phyloP scores from a whole-genome alignment of 1,140 invertebrate species.

The Temnothorax nylanderi region DNA sequence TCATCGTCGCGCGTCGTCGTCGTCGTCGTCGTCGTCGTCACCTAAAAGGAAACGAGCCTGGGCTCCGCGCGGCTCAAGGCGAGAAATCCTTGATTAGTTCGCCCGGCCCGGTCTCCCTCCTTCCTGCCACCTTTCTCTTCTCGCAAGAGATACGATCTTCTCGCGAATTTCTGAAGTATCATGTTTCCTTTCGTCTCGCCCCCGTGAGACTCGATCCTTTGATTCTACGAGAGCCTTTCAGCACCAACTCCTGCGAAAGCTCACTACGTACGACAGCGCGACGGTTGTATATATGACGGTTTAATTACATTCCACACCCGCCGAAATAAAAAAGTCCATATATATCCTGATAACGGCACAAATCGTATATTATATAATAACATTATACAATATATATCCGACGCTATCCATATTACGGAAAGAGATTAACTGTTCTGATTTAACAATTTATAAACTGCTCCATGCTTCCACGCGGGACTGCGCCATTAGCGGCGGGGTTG shows the following conservation, averaged over 20 bases:
- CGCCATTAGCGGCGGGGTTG: too few relatives aligned
- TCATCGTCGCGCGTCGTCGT: slow-evolving; percentile 19
- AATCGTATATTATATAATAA: not conserved
- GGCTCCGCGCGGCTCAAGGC: slow-evolving; percentile 68
- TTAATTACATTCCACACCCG: slow-evolving; percentile 68
- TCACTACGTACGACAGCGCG: slow-evolving; percentile 37
- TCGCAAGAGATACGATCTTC: slow-evolving; percentile 73
- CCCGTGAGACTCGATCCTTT: slow-evolving; percentile 74
- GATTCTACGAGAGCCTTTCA: slow-evolving; percentile 70
- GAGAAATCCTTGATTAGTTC: slow-evolving; percentile 77
- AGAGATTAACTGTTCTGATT: not conserved
- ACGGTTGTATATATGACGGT: slow-evolving; percentile 33
- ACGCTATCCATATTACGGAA: not conserved
- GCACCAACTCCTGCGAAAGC: slow-evolving; percentile 40
- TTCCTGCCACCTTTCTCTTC: slow-evolving; percentile 66
- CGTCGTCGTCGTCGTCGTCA: slow-evolving; percentile 72
- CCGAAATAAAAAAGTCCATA: not conserved
- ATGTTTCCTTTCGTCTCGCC: slow-evolving; percentile 71
- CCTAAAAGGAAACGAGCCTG: slow-evolving; percentile 74
- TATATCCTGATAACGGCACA: not conserved
- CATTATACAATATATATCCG: not conserved
- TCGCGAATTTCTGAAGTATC: slow-evolving; percentile 75
- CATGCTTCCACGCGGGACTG: too few relatives aligned
- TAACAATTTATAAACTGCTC: slow-evolving; percentile 8
- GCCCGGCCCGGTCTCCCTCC: slow-evolving; percentile 38